Evolutionary conservation across 1,140 invertebrate genomes (phyloP).

Genomic region (Heliconius hermathena): DNA sequence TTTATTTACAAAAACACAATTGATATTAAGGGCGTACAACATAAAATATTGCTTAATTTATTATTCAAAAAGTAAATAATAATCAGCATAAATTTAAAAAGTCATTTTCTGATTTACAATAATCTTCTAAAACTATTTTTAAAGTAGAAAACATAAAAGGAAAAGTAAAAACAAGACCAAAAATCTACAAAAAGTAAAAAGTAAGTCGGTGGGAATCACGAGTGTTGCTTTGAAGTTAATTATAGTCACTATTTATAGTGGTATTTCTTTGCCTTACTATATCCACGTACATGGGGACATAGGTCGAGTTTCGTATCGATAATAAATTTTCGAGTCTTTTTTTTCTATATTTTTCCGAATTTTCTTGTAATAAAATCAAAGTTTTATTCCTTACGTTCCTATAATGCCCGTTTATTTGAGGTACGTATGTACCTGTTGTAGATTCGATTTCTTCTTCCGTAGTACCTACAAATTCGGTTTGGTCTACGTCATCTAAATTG

Average conservation of each 20-base stretch:
- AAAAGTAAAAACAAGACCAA: background rate
- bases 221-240: conserved; percentile 6
- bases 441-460: conserved; percentile 35
- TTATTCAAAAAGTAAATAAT: conserved; percentile 3
- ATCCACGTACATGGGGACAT: conserved; percentile 64
- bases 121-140: too few relatives aligned
- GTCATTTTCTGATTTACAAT: too few relatives aligned
- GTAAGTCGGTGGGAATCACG: conserved; percentile 20
- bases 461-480: conserved; percentile 17
- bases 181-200: background rate
- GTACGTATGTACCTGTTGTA: conserved; percentile 54
- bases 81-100: background rate
- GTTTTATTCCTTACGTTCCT: conserved; percentile 58
- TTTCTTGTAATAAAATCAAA: conserved; percentile 54
- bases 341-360: conserved; percentile 61
- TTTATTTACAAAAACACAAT: background rate
- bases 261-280: conserved; percentile 57
- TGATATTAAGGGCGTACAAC: background rate
- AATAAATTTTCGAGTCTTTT: conserved; percentile 53
- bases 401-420: conserved; percentile 71
- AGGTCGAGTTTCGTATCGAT: conserved; percentile 49
- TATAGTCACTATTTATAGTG: conserved; percentile 3
- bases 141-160: too few relatives aligned
- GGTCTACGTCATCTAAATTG: conserved; percentile 28
- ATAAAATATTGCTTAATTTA: background rate